Evolutionary conservation across 2,888 invertebrate genomes (phyloP).

Genomic region (Cryptus armator): DNA sequence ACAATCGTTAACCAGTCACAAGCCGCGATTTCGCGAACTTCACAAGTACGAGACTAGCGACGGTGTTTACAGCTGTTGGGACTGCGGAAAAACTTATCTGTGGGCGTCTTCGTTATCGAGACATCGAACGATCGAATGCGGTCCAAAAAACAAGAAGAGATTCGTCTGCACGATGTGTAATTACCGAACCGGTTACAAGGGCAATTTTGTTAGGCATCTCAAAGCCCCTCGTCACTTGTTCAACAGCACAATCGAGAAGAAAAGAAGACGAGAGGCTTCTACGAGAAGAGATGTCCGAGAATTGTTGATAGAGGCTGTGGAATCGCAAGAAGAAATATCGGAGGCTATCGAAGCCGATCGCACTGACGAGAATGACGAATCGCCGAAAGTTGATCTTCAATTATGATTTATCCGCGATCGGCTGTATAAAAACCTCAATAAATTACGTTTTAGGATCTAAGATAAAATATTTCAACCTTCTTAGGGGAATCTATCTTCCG

Average conservation of each 20-base stretch:
- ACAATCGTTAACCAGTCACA: slow-evolving; percentile 36
- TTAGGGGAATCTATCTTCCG: slow-evolving; percentile 11
- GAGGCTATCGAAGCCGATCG: neutral
- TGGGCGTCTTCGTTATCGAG: slow-evolving; percentile 70
- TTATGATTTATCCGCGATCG: slow-evolving; percentile 3
- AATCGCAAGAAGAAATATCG: neutral
- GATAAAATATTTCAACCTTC: slow-evolving; percentile 1
- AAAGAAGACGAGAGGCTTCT: slow-evolving; percentile 22
- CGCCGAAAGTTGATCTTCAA: slow-evolving; percentile 12
- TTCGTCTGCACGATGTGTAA: slow-evolving; percentile 67
- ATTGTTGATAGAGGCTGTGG: neutral
- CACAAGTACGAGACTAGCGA: slow-evolving; percentile 59
- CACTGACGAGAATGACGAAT: neutral
- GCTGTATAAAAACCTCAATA: slow-evolving; percentile 29
- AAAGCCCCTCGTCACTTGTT: slow-evolving; percentile 64
- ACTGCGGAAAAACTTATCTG: slow-evolving; percentile 68
- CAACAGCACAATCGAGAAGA: slow-evolving; percentile 52
- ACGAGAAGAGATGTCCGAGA: neutral
- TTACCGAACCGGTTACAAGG: slow-evolving; percentile 66
- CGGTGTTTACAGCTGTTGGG: slow-evolving; percentile 67
- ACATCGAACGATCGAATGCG: slow-evolving; percentile 69
- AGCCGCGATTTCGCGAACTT: slow-evolving; percentile 65
- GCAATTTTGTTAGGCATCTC: slow-evolving; percentile 68
- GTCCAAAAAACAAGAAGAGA: slow-evolving; percentile 64
- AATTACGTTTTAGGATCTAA: slow-evolving; percentile 22